phyloP scores from a whole-genome alignment of 2,888 invertebrate genomes.

The Ceraclea dissimilis region DNA sequence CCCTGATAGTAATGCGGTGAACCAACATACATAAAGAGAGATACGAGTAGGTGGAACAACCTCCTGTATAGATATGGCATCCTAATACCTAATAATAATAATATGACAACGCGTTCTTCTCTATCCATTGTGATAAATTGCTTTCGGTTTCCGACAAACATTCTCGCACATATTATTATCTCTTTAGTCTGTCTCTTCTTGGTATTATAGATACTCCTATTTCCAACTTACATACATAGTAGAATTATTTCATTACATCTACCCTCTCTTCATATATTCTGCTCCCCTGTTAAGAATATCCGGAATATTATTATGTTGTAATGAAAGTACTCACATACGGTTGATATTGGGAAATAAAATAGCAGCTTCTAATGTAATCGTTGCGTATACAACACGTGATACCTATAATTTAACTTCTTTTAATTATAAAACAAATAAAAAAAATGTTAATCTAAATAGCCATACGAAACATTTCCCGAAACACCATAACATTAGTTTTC shows the following conservation, averaged over 20 bases:
- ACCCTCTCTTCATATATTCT: background rate
- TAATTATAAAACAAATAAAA: too few relatives aligned
- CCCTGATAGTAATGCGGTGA: background rate
- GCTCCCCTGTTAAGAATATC: constrained; percentile 10
- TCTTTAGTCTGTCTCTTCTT: constrained; percentile 11
- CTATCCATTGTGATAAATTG: constrained; percentile 24
- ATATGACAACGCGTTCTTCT: constrained; percentile 16
- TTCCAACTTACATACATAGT: background rate
- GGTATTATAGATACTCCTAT: constrained; percentile 1
- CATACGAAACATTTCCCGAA: too few relatives aligned
- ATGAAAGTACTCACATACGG: too few relatives aligned
- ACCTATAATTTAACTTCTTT: too few relatives aligned
- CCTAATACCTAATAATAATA: constrained; percentile 1
- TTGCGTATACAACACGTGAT: too few relatives aligned
- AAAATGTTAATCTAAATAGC: too few relatives aligned
- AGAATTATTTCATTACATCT: background rate
- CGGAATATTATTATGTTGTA: background rate
- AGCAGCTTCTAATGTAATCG: too few relatives aligned
- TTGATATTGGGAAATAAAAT: too few relatives aligned
- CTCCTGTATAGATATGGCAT: background rate
- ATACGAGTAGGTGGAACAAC: background rate
- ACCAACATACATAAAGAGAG: background rate
- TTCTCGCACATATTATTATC: constrained; percentile 26
- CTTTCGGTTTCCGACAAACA: constrained; percentile 26
- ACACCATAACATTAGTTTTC: too few relatives aligned